Base-by-base conservation (phyloP, 1,140 invertebrate genomes). In the Drosophila busckii region DNA sequence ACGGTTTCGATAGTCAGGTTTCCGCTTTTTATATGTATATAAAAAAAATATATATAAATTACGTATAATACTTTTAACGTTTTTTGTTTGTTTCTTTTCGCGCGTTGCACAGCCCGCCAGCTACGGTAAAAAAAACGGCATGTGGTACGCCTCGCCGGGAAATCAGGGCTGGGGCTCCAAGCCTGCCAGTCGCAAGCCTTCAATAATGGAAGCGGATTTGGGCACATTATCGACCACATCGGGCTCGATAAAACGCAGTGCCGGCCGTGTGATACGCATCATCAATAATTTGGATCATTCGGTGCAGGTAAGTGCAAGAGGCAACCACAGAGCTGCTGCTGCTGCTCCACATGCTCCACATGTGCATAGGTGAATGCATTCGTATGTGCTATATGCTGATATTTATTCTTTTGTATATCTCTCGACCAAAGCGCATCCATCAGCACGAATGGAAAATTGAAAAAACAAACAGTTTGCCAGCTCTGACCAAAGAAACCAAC, bases 281-380 rank as follows among this genome's bases (percentile, higher is more conserved):
- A 94, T 97, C 84, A 97, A 97, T 88, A 96, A 96, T 84, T 92
- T 94, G 89, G 94, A 97, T 87, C 95, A 96, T 78, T 94, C 94
- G 16, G 93, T 96, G 66, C 95, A 97, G 92, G 95, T 95, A 64
- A 84, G 84, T 85, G 12, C 31, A n/a, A 22, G 6, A 5, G 9
- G n/a, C n/a, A n/a, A n/a, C n/a, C n/a, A n/a, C n/a, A n/a, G n/a
- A n/a, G n/a, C n/a, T n/a, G n/a, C n/a, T n/a, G n/a, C n/a, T n/a
- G n/a, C n/a, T n/a, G n/a, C 25, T 53, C 34, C 15, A 12, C 29
- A 35, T 25, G 7, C 31, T 25, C 29, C 9, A 31, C 16, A 31
- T 12, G 7, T 34, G 19, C 10, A 17, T n/a, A 26, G n/a, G 1
- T 12, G n/a, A n/a, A 10, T 12, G 12, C 29, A 23, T 29, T 25